Evolutionary conservation across 2,888 invertebrate species (phyloP).

Genomic region (Clitarchus hookeri): DNA sequence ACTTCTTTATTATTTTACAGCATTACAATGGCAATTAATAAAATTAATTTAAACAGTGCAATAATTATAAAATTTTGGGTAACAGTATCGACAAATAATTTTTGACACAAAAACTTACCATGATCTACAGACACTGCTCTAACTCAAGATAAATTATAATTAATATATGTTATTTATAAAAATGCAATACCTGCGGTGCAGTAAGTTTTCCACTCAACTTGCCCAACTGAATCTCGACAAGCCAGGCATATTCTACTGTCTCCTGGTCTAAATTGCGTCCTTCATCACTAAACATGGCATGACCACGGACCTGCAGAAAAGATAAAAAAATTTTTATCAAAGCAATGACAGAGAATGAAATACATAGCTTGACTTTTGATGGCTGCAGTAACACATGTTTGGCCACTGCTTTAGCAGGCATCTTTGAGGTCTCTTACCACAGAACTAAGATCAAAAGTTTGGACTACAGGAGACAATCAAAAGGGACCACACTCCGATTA

Average conservation of each 20-base stretch:
- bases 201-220: conserved; percentile 91
- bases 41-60: no score
- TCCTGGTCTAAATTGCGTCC: conserved; percentile 90
- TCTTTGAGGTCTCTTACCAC: no score
- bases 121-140: not conserved
- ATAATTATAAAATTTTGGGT: no score
- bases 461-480: no score
- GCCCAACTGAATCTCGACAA: conserved; percentile 92
- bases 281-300: conserved; percentile 94
- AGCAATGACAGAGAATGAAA: conserved; percentile 36
- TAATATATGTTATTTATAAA: not conserved
- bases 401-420: no score
- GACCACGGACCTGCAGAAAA: conserved; percentile 77
- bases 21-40: no score
- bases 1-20: no score
- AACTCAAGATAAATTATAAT: not conserved
- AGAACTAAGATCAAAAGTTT: no score
- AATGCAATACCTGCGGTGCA: conserved; percentile 67
- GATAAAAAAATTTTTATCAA: not conserved
- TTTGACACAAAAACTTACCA: not conserved
- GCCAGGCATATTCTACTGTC: conserved; percentile 96
- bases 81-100: not conserved
- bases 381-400: no score
- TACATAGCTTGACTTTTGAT: conserved; percentile 52
- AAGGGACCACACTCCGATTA: no score